Evolutionary conservation across 2,888 invertebrate species (phyloP), one percentile per base, ranked within the genome.

Genomic region (Idaea dimidiata): DNA sequence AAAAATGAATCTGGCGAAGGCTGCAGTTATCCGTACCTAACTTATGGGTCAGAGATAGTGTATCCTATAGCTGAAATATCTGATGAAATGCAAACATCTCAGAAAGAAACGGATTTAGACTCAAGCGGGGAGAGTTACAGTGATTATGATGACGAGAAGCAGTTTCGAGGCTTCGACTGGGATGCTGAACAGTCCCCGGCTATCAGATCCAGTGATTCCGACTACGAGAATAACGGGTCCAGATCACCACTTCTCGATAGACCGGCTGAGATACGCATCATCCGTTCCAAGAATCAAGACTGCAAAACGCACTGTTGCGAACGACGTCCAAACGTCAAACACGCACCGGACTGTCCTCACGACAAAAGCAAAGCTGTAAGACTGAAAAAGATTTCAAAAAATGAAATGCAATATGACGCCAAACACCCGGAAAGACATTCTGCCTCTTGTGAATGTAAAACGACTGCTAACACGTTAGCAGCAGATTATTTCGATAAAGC

Each of bases 21-120:
- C 66, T 95, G 96, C 61, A 94, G 96, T 60, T 96, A 97, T 82
- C 97, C 97, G 0, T 93, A 91, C 68, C 73, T 94, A 65, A 94
- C 94, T 54, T 95, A 95, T 72, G 95, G 95, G 16, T 96, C 96
- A 1, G 96, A 96, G 84, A 96, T 96, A 64, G 94, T 96, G 0
- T 97, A 97, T 83, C 97, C 97, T 4, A 97, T 97, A 72, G 97
- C 96, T 0, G 97, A 97, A 87, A 96, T 96, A 80, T 95, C 96
- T 0, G 97, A 96, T 77, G 97, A 97, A 83, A 95, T 95, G 89
- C 94, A 94, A 79, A 94, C 94, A 10, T 94, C 94, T 0, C 94
- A 95, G 72, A 94, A 94, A 57, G 94, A 94, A 76, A 94, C 94
- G 0, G 94, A 94, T 76, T 76, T 94, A 66, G 93, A 93, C 71